Base-by-base conservation (phyloP, 2,797 vertebrate species). In the Leuciscus waleckii region DNA sequence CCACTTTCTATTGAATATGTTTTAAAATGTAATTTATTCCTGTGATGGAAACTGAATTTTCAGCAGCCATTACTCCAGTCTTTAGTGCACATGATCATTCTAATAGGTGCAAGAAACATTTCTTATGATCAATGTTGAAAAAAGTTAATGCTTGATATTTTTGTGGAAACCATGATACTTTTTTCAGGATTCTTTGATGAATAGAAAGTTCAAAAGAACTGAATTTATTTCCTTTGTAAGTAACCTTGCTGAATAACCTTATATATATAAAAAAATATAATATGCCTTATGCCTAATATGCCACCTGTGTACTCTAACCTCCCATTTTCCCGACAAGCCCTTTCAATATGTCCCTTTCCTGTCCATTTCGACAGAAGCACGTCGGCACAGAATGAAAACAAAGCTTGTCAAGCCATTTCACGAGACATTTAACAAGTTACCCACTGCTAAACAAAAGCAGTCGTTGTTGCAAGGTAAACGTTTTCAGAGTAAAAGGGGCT, bases 381-480 rank as follows among this genome's bases (percentile, higher is more conserved):
- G 11, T 32, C 11, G 26, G 56, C 32, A 81, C 65, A 81, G 26
- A 70, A 54, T 41, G 1, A 69, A 81, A 70, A 68, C 79, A 81
- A 81, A 81, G 49, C 79, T 54, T 81, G 65, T 51, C 10, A 10
- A 54, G 29, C 58, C 7, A 29, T 84, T 83, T 51, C 14, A 83
- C 21, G 11, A 46, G 68, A 13, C 79, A 54, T 79, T 49, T 79
- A 61, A 79, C 39, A 71, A 79, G 83, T 58, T 46, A 51, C 19
- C 35, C 65, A 11, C 8, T 39, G 32, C 67, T 67, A 63, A 81
- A 87, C 46, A 79, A 74, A 67, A 37, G 67, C 84, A 73, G 63
- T 39, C 80, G 10, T 16, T 76, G 83, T 26, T 77, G 73, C n/a
- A 84, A 39, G 54, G 58, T 71, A 71, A 81, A 85, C 51, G 75